Base-by-base conservation (phyloP, 2,888 invertebrate species). In the Pachliopta kotzebuea region DNA sequence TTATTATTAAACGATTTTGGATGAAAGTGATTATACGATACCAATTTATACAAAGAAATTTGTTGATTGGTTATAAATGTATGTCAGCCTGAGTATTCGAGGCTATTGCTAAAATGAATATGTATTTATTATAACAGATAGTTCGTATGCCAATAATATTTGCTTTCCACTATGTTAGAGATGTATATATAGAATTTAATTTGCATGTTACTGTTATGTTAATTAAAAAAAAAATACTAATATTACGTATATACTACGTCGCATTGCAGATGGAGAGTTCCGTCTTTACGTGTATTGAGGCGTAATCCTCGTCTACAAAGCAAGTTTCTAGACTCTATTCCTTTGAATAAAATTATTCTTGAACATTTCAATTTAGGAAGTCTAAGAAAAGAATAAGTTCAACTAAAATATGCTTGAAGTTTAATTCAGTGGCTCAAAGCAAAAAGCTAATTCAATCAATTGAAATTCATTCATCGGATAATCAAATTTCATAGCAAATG, bases 271-370 rank as follows among this genome's bases (percentile, higher is more conserved):
- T 14, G 11, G 42, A n/a, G 45, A 45, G 1, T n/a, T 45, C n/a
- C n/a, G n/a, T 45, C 45, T 45, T 45, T 45, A 52, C 20, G 24
- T 29, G 60, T 60, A 60, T 54, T 60, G 42, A 18, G 24, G 42
- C 37, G 53, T 60, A 60, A 60, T 60, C 60, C 42, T 37, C 24
- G n/a, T 8, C 60, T 37, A 23, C 53, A 45, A 31, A 37, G 42
- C 54, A 60, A 37, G 60, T 54, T 52, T 60, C 18, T 42, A 53
- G 37, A 54, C 24, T 54, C 20, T 14, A 52, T 60, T 60, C 60
- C 42, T 60, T 60, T 42, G 42, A 60, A 54, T 60, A 60, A 60
- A 37, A 60, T 54, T 54, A 54, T 60, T 54, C 54, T n/a, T 42
- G 26, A 54, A 52, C 54, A 54, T 60, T 52, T 31, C 37, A 54